Percentiles rank a stretch among this genome's conserved stretches.
These are phyloP conservation scores for Eretmocerus hayati DNA, from an alignment of 2,888 invertebrate genomes.

Conservation along the genomic window DNA sequence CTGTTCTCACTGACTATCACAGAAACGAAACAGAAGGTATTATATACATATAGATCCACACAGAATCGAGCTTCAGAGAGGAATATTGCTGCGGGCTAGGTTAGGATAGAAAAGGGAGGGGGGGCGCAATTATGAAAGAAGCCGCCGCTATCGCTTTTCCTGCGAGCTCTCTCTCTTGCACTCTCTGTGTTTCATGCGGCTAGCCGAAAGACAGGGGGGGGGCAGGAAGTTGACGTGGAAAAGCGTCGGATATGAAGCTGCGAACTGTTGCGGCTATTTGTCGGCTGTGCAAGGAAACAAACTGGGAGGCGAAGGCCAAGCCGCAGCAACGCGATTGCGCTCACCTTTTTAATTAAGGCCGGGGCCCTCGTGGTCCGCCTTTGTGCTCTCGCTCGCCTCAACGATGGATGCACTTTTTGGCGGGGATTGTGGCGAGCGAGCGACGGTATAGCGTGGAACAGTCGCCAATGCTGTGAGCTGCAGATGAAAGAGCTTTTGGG, in stretches of 20 bases:
- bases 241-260: slow-evolving; percentile 4
- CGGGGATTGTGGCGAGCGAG: neutral
- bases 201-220: neutral
- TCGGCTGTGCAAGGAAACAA: neutral
- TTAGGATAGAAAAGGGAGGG: too few species aligned
- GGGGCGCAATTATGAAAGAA: slow-evolving; percentile 3
- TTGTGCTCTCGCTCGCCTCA: neutral
- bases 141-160: too few species aligned
- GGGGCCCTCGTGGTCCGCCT: neutral
- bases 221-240: neutral
- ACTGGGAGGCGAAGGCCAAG: neutral
- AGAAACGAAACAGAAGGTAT: too few species aligned
- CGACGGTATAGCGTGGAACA: neutral
- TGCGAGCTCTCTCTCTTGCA: too few species aligned
- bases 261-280: neutral
- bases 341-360: neutral
- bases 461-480: too few species aligned
- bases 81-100: too few species aligned
- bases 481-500: too few species aligned
- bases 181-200: too few species aligned
- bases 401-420: neutral
- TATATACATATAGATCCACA: too few species aligned
- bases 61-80: too few species aligned
- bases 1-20: too few species aligned
- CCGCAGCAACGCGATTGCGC: neutral